Evolutionary conservation across 2,797 vertebrate genomes (phyloP), one percentile per base, ranked within the genome.

Genomic region (Acipenser transmontanus): DNA sequence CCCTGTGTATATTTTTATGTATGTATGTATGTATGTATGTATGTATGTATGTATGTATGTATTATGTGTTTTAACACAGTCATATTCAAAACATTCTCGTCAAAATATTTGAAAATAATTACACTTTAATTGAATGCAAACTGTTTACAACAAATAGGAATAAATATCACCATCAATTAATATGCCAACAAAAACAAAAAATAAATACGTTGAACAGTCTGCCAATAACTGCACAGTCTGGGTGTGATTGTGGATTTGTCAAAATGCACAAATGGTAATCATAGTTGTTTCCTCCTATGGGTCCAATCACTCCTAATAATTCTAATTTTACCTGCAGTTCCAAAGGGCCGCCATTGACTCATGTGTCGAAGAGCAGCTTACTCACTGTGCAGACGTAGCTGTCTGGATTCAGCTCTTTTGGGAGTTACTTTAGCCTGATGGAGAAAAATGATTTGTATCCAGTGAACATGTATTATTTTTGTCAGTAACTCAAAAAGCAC

Each of bases 371-470:
- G 34, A 34, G 34, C 34, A 34, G 34, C 34, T 34, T 34, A 34
- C 34, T 34, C 34, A 34, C 34, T 34, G 4, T 50, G 59, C 48
- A 67, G n/a, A 67, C n/a, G 10, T 49, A 50, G 51, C 63, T 48
- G 61, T 67, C 66, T 67, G 66, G 47, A 47, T 49, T 13, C 11
- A 61, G 49, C 34, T 67, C 66, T 61, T 17, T 1, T 7, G 66
- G 66, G 66, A 67, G 50, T 50, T 61, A 8, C 10, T 67, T 49
- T 59, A 49, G 49, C 17, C 57, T 66, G 10, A 12, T n/a, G 65
- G 60, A 60, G 13, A 61, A 48, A 67, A 59, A 47, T 14, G 49
- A 10, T 7, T 51, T 67, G 61, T 49, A 67, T 50, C n/a, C 57
- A 61, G 48, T 61, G 14, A 11, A 13, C 7, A 57, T 57, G 54